Evolutionary conservation across 2,797 vertebrate genomes (phyloP).

Genomic region (Gambusia yucatana): DNA sequence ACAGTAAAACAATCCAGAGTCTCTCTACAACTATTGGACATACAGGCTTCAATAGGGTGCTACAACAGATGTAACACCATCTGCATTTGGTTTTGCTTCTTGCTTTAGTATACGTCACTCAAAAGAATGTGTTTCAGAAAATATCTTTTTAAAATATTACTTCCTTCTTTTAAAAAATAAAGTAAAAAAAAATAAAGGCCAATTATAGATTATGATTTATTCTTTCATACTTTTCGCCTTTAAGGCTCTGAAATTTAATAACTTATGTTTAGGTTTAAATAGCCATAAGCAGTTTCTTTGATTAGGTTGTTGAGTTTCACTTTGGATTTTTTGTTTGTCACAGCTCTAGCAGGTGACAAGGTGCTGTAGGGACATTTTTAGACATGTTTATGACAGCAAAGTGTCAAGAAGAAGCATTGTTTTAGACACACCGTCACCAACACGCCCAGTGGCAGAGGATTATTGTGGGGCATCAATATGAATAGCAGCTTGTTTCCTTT

Average conservation of each 20-base stretch:
- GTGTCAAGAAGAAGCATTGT: slow-evolving; percentile 39
- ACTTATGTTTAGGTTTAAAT: neutral
- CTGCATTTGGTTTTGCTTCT: neutral
- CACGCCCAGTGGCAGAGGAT: slow-evolving; percentile 11
- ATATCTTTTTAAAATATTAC: neutral
- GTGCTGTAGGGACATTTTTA: slow-evolving; percentile 21
- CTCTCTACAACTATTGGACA: neutral
- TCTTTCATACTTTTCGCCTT: neutral
- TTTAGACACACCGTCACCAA: slow-evolving; percentile 8
- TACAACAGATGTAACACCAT: neutral
- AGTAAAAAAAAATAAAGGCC: neutral
- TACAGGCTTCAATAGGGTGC: neutral
- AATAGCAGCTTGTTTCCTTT: slow-evolving; percentile 32
- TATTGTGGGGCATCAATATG: slow-evolving; percentile 24
- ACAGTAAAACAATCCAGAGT: neutral
- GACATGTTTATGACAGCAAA: slow-evolving; percentile 24
- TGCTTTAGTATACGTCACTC: neutral
- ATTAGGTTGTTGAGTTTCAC: neutral
- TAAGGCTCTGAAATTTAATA: neutral
- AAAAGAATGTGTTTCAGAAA: neutral
- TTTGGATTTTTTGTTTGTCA: neutral
- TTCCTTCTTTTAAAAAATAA: neutral
- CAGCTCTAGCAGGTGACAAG: slow-evolving; percentile 10
- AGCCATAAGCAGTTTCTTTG: neutral
- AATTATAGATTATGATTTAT: neutral